Conservation (phyloP, 1,140 invertebrate genomes). For the Penaeus japonicus region DNA sequence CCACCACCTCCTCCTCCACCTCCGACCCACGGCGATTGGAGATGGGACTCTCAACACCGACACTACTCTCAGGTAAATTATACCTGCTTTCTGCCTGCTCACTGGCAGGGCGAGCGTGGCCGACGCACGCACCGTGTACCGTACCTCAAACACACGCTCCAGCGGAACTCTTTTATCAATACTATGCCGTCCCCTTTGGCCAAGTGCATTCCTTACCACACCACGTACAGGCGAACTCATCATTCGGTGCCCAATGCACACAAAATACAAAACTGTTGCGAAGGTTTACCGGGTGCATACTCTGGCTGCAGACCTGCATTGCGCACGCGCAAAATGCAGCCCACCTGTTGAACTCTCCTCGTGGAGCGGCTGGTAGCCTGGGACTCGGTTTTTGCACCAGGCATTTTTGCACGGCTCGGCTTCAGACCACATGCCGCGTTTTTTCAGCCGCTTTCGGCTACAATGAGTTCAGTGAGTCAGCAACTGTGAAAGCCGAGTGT, state of each 20-base stretch:
- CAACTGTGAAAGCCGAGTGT: too few species aligned
- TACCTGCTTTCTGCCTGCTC: neutral
- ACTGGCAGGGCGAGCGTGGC: neutral
- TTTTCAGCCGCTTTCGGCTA: too few species aligned
- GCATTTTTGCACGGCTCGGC: neutral
- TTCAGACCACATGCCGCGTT: neutral
- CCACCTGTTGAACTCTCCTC: conserved; percentile 53
- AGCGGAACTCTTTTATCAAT: too few species aligned
- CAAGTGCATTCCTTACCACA: too few species aligned
- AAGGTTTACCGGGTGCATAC: neutral
- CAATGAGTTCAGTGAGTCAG: too few species aligned
- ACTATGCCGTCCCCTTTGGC: too few species aligned
- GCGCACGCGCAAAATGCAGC: conserved; percentile 50
- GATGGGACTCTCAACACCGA: conserved; percentile 47
- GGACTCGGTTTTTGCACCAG: neutral
- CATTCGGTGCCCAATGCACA: neutral
- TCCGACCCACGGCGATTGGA: conserved; percentile 39
- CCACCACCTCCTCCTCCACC: conserved; percentile 25
- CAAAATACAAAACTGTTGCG: too few species aligned
- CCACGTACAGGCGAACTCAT: too few species aligned
- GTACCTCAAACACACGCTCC: neutral
- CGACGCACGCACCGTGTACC: too few species aligned
- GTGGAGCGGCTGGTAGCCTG: neutral
- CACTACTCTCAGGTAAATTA: conserved; percentile 35
- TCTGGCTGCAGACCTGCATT: conserved; percentile 36